These are phyloP conservation scores for Hycleus phaleratus DNA, from an alignment of 1,140 invertebrate genomes.

Conservation along the genomic window DNA sequence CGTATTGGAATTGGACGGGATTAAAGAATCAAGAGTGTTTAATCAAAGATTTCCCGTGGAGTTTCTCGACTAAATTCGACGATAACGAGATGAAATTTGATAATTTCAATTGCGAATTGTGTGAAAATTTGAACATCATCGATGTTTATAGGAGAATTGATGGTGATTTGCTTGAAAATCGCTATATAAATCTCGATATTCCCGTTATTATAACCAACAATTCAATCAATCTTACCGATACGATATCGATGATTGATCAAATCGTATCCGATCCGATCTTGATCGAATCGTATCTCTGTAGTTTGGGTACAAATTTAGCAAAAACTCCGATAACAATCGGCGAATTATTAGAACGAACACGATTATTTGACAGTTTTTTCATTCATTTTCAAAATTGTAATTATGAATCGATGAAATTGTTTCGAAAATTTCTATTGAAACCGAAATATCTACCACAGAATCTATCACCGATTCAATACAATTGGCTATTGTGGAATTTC, in stretches of 20 bases:
- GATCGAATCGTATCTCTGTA: slow-evolving; percentile 28
- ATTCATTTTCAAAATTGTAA: slow-evolving; percentile 83
- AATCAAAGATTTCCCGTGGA: slow-evolving; percentile 44
- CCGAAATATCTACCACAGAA: slow-evolving; percentile 69
- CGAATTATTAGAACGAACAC: slow-evolving; percentile 16
- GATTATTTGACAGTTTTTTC: slow-evolving; percentile 59
- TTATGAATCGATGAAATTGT: slow-evolving; percentile 52
- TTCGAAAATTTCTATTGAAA: slow-evolving; percentile 54
- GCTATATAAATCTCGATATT: too few species aligned
- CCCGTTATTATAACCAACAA: too few species aligned
- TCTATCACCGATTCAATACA: slow-evolving; percentile 67
- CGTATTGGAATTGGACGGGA: slow-evolving; percentile 74
- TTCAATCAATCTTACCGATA: too few species aligned
- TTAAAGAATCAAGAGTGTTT: slow-evolving; percentile 67
- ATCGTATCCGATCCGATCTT: slow-evolving; percentile 3
- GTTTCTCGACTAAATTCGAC: neutral
- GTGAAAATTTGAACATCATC: slow-evolving; percentile 28
- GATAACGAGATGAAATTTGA: slow-evolving; percentile 33
- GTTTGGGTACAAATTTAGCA: slow-evolving; percentile 25
- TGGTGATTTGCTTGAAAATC: slow-evolving; percentile 13
- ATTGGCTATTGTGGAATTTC: slow-evolving; percentile 72
- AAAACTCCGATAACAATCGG: slow-evolving; percentile 4
- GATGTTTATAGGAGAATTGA: slow-evolving; percentile 16
- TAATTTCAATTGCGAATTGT: slow-evolving; percentile 32
- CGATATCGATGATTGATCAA: neutral